Base-by-base conservation (phyloP, 92 coral and sea anemone species). In the Palythoa grandiflora region DNA sequence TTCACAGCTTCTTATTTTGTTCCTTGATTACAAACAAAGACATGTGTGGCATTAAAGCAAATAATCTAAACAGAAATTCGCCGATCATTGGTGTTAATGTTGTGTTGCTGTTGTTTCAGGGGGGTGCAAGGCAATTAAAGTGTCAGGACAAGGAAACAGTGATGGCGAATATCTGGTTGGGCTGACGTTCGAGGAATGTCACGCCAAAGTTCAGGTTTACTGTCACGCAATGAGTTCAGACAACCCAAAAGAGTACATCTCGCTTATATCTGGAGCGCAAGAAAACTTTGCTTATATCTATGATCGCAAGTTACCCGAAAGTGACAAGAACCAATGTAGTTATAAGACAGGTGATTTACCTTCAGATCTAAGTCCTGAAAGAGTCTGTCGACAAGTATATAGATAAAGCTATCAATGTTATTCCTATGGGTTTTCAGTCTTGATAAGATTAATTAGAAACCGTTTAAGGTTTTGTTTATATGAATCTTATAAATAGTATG, bases 41-140 rank as follows among this genome's bases (percentile, higher is more conserved):
- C 28, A 28, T 28, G 28, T 28, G 28, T 28, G 28, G 28, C 28
- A 28, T 28, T 28, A 28, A 28, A 28, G 28, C 28, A 0, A 28
- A 28, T 28, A 28, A 28, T 28, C 0, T 28, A 28, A 28, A 28
- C 28, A 28, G 28, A 28, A 28, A 28, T 28, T 28, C 28, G 0
- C 28, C 28, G 28, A 28, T n/a, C n/a, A n/a, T 44, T 44, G 50
- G 50, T 44, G 50, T 44, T 44, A 44, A 44, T 44, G 50, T 44
- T 44, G 14, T 76, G 36, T 78, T 52, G 68, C 38, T 71, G 17
- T 79, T 52, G 12, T 28, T 65, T 36, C 89, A 93, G 96, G 94
- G n/a, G 96, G 96, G 12, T 96, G 98, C 87, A 88, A 78, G 16
- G 92, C 90, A 38, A 88, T 91, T 40, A 96, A 96, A 78, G 81